Percentiles rank a stretch among this genome's conserved stretches.
Evolutionary conservation across 2,113 vertebrate genomes (phyloP).

Genomic region (Euleptes europaea): DNA sequence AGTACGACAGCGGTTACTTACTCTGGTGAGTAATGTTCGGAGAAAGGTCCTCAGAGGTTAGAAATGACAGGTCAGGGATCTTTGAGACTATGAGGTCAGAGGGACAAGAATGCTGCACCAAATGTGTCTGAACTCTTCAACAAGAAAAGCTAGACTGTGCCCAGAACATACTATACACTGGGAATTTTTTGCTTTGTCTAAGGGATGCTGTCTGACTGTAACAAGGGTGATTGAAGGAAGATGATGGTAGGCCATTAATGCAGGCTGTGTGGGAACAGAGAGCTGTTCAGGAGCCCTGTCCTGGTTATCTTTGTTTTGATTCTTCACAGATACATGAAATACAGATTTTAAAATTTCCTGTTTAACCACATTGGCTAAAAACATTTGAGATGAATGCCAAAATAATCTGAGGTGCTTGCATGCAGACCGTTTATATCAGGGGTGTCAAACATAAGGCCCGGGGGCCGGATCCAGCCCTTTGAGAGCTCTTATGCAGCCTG

Average conservation of each 20-base stretch:
- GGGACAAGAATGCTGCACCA: neutral
- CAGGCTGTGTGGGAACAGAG: neutral
- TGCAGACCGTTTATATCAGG: neutral
- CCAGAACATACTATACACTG: neutral
- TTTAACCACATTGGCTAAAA: neutral
- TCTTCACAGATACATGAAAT: neutral
- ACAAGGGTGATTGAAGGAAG: neutral
- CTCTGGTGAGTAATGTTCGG: constrained; percentile 79
- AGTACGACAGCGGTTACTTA: constrained; percentile 98
- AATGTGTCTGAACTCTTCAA: neutral
- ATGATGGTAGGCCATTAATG: neutral
- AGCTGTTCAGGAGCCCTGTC: neutral
- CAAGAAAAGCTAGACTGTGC: neutral
- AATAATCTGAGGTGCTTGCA: neutral
- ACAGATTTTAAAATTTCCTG: neutral
- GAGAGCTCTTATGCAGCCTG: too few relatives aligned
- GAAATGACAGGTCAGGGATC: neutral
- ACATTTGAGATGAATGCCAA: neutral
- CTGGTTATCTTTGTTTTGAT: neutral
- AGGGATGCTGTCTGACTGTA: neutral
- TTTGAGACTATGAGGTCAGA: neutral
- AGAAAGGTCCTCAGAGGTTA: neutral
- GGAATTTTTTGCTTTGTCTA: neutral
- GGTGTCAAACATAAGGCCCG: too few relatives aligned
- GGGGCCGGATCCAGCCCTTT: too few relatives aligned